A percentile compares a stretch with the other conserved stretches of the same genome.
Conservation (phyloP, 2,888 invertebrate species). For the Hypsopygia costalis region DNA sequence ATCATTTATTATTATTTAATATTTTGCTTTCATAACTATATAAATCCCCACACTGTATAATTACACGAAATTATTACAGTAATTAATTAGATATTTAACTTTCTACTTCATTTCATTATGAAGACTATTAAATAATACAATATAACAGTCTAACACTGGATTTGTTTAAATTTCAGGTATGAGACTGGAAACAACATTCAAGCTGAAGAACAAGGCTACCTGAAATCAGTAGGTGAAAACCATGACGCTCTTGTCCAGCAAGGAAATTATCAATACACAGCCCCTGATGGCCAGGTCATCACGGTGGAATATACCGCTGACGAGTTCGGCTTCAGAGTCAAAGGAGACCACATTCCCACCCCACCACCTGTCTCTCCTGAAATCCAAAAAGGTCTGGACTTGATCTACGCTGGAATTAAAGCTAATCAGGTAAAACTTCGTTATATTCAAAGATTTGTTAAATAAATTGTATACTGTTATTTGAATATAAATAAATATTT, state of each 20-base stretch:
- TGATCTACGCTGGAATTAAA: conserved; percentile 92
- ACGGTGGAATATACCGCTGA: conserved; percentile 90
- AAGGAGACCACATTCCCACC: conserved; percentile 91
- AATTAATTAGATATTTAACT: too few relatives aligned
- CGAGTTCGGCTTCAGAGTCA: conserved; percentile 90
- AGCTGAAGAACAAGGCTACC: conserved; percentile 88
- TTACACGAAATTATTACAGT: too few relatives aligned
- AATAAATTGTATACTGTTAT: background rate
- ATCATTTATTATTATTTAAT: too few relatives aligned
- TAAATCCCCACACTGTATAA: too few relatives aligned
- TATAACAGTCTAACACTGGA: too few relatives aligned
- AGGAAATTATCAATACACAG: conserved; percentile 89
- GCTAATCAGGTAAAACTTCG: conserved; percentile 56
- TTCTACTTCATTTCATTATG: too few relatives aligned
- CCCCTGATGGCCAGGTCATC: conserved; percentile 88
- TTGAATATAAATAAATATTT: background rate
- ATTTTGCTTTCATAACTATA: too few relatives aligned
- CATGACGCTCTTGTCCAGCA: conserved; percentile 87
- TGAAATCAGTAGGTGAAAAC: conserved; percentile 84
- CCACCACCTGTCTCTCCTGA: conserved; percentile 91
- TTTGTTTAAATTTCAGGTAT: too few relatives aligned
- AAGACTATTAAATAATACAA: too few relatives aligned
- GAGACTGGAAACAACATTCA: conserved; percentile 92
- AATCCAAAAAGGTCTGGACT: conserved; percentile 92
- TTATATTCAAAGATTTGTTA: background rate